Base-by-base conservation (phyloP, 2,113 vertebrate genomes). In the Heterotilapia buettikoferi region DNA sequence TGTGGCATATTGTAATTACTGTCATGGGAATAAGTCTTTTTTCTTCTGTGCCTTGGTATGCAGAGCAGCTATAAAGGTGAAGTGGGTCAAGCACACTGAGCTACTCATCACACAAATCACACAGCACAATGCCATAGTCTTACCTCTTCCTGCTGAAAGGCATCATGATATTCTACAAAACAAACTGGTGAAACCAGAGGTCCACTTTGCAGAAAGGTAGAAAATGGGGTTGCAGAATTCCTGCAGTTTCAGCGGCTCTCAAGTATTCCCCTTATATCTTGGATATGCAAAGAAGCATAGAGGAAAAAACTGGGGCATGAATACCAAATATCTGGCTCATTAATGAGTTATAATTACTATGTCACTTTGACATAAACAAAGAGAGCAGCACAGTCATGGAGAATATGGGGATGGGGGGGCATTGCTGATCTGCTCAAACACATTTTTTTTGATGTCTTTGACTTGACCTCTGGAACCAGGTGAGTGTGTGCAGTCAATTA, bases 341-440 rank as follows among this genome's bases (percentile, higher is more conserved):
- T 91, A 90, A 86, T 87, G 53, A 83, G 24, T 73, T 92, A 87
- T 86, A 92, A 96, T 93, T 94, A 93, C 91, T 82, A 84, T 93
- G 91, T 94, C 92, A 91, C 57, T 93, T 81, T 90, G 52, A 93
- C 86, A 19, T 79, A 82, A 90, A 93, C 85, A 90, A 82, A 85
- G 45, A 86, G 45, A 84, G 78, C 47, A 86, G n/a, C 82, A 86
- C 86, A 83, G 71, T 73, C 86, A 90, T 84, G 78, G 9, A 66
- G 47, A 73, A 91, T 92, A 76, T 83, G 54, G 61, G 54, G 8
- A 13, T 0, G 21, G 18, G 16, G 13, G 7, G n/a, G 10, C 89
- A 92, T 29, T 89, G 92, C 90, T 94, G 90, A 93, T 87, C 87
- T 84, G 63, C 84, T 57, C 36, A 86, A 92, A 95, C 83, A 88